phyloP scores from a whole-genome alignment of 2,113 vertebrate genomes.

The Bufo gargarizans region DNA sequence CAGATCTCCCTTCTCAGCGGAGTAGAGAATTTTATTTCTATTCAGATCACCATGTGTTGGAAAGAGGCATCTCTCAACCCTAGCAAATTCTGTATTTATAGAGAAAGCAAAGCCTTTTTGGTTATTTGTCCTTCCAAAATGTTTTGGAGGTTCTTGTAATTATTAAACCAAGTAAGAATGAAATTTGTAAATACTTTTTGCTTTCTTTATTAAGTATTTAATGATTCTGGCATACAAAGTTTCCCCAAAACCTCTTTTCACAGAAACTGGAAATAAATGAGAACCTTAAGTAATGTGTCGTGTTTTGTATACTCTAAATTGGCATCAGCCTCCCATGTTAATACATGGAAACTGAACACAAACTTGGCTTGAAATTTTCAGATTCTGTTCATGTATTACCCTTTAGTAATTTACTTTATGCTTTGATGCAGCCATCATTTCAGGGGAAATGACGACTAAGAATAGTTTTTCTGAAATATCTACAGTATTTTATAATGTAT shows the following conservation, averaged over 20 bases:
- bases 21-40: constrained; percentile 49
- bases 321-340: not conserved
- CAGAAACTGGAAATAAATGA: constrained; percentile 85
- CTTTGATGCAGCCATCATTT: not conserved
- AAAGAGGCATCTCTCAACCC: constrained; percentile 64
- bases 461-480: not conserved
- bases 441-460: not conserved
- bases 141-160: constrained; percentile 83
- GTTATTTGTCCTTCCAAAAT: constrained; percentile 66
- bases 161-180: constrained; percentile 78
- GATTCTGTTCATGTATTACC: too few relatives aligned
- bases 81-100: constrained; percentile 80
- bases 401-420: too few relatives aligned
- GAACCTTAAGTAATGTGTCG: constrained; percentile 70
- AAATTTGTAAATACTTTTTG: constrained; percentile 87
- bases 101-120: constrained; percentile 64
- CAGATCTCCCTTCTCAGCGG: constrained; percentile 55
- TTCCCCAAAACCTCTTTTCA: constrained; percentile 82
- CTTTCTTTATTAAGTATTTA: constrained; percentile 92
- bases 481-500: not conserved
- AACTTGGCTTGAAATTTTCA: not conserved
- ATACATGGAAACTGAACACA: not conserved
- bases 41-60: constrained; percentile 56
- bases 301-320: not conserved
- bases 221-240: constrained; percentile 79